Evolutionary conservation across 2,797 vertebrate species (phyloP).

Genomic region (Eleutherodactylus coqui): DNA sequence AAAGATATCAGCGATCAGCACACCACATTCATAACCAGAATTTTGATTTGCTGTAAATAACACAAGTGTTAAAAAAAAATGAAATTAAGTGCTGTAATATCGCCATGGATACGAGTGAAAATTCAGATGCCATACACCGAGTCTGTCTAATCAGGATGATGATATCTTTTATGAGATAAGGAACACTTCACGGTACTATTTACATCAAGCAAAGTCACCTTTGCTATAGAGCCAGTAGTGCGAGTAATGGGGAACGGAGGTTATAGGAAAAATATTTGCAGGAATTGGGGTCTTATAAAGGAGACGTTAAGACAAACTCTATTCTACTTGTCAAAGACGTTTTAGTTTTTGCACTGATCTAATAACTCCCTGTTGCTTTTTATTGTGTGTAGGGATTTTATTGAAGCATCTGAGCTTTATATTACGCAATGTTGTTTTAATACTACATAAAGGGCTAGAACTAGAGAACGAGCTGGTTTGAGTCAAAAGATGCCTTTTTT

Average conservation of each 20-base stretch:
- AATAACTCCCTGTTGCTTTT: background rate
- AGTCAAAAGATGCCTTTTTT: too few species aligned
- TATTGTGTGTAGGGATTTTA: background rate
- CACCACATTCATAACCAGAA: background rate
- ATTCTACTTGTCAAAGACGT: background rate
- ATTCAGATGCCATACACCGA: background rate
- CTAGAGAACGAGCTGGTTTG: too few species aligned
- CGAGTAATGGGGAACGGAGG: conserved; percentile 27
- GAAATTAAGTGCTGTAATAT: conserved; percentile 5
- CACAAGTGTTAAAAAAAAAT: background rate
- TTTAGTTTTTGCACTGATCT: background rate
- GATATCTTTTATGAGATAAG: conserved; percentile 44
- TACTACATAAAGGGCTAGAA: too few species aligned
- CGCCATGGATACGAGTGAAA: conserved; percentile 2
- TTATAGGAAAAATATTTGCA: conserved; percentile 4
- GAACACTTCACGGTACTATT: conserved; percentile 20
- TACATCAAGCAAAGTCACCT: conserved; percentile 47
- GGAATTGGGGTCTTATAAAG: conserved; percentile 9
- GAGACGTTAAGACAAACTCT: background rate
- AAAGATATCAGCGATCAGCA: background rate
- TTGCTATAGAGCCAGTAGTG: conserved; percentile 35
- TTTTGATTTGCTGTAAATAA: background rate
- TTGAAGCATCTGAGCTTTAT: background rate
- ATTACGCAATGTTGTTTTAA: background rate
- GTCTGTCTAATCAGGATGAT: conserved; percentile 14